Conservation (phyloP, 2,113 vertebrate genomes). For the Sialia sialis region DNA sequence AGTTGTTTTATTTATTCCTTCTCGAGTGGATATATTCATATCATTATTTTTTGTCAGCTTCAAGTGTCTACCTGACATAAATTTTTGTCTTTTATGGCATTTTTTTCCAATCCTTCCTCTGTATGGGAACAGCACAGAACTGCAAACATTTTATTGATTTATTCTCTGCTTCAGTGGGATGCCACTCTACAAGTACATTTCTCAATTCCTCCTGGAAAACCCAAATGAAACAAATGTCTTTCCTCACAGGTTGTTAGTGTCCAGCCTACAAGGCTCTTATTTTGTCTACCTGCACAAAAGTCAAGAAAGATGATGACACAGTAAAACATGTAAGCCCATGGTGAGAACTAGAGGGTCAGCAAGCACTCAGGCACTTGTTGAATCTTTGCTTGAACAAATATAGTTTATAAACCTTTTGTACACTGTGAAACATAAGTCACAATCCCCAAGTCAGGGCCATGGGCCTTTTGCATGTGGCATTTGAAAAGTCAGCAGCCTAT, state of each 20-base stretch:
- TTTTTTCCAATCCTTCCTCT: background rate
- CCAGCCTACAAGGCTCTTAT: background rate
- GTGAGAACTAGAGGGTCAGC: background rate
- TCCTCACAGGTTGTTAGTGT: background rate
- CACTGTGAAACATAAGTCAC: background rate
- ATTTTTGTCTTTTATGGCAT: background rate
- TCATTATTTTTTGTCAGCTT: background rate
- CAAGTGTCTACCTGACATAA: background rate
- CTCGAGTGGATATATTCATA: background rate
- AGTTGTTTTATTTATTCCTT: background rate
- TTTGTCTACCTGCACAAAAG: background rate
- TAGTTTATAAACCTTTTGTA: background rate
- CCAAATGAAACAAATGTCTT: background rate
- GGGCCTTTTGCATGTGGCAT: background rate
- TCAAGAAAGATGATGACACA: background rate
- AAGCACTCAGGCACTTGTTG: background rate
- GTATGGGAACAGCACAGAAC: background rate
- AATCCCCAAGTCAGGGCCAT: no score
- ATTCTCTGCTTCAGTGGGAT: background rate
- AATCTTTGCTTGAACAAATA: background rate
- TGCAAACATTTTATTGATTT: background rate
- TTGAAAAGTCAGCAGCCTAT: background rate
- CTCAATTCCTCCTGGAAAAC: background rate
- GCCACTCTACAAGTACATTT: background rate
- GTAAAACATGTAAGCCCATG: background rate